phyloP scores from a whole-genome alignment of 1,140 invertebrate genomes.

The honey bee (Apis mellifera) region Amel_HAv3.1 CM009932.2:14767501-14768000 shows the following conservation, averaged over 20 bases:
- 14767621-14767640: constrained; percentile 73
- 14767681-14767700: constrained; percentile 16
- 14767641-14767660: constrained; percentile 36
- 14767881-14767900: constrained; percentile 73
- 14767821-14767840: constrained; percentile 73
- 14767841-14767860: constrained; percentile 73
- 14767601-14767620: constrained; percentile 80
- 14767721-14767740: no score
- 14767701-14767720: no score
- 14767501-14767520: neutral
- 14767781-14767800: no score
- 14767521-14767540: constrained; percentile 56
- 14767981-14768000: constrained; percentile 45
- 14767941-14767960: neutral
- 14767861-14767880: constrained; percentile 72
- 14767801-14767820: no score
- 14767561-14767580: constrained; percentile 69
- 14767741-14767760: no score
- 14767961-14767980: neutral
- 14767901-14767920: constrained; percentile 75
- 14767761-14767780: no score
- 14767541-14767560: constrained; percentile 65
- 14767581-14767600: constrained; percentile 79
- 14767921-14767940: constrained; percentile 57
- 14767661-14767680: constrained; percentile 33